Conservation (phyloP, 2,888 invertebrate species). For the Heliconius erato region DNA sequence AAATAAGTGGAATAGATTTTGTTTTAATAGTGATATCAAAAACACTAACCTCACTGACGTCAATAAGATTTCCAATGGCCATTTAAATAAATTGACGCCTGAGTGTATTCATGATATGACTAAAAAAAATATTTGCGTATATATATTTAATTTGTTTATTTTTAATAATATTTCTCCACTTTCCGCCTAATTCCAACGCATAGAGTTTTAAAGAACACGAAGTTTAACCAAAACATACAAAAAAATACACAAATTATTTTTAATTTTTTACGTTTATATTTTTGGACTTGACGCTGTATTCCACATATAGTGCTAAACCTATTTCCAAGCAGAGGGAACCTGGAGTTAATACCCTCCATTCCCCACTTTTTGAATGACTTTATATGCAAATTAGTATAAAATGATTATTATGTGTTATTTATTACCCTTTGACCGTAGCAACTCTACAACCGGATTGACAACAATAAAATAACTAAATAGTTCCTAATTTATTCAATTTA, state of each 20-base stretch:
- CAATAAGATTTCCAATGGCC: neutral
- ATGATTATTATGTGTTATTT: neutral
- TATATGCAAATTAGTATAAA: neutral
- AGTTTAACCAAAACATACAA: too few relatives aligned
- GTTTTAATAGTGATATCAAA: neutral
- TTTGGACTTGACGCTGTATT: too few relatives aligned
- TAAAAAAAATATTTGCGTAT: neutral
- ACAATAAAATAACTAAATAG: neutral
- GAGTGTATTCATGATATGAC: neutral
- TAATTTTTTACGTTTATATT: too few relatives aligned
- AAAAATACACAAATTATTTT: too few relatives aligned
- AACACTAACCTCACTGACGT: neutral
- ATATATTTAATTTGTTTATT: too few relatives aligned
- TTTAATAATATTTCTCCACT: too few relatives aligned
- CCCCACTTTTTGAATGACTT: too few relatives aligned
- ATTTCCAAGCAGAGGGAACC: too few relatives aligned
- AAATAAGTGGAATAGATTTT: neutral
- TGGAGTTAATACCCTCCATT: too few relatives aligned
- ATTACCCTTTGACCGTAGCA: neutral
- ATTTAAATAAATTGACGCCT: neutral
- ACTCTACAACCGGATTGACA: conserved; percentile 13
- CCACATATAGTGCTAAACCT: too few relatives aligned
- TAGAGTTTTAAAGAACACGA: too few relatives aligned
- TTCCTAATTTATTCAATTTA: neutral
- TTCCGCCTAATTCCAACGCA: too few relatives aligned